Conservation (phyloP, 2,797 vertebrate species). For the Tolypeutes matacus region DNA sequence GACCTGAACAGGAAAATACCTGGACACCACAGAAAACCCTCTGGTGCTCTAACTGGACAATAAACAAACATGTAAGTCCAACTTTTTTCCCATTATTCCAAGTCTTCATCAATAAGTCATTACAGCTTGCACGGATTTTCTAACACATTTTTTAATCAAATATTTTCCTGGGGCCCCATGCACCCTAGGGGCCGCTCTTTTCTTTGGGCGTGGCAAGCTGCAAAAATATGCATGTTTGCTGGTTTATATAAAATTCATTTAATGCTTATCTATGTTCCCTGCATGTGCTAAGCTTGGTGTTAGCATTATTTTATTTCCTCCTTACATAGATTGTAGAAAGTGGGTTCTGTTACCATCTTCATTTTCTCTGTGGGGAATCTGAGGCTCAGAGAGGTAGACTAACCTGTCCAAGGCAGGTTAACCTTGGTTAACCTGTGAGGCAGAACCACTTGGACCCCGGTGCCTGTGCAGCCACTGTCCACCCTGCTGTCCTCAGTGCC, state of each 20-base stretch:
- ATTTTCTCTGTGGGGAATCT: background rate
- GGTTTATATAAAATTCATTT: background rate
- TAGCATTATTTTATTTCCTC: background rate
- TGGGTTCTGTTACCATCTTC: background rate
- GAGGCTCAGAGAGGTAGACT: background rate
- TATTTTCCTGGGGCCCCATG: background rate
- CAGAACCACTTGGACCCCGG: too few species aligned
- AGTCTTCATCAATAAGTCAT: slow-evolving; percentile 45
- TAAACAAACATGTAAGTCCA: background rate
- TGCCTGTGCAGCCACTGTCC: fast-evolving
- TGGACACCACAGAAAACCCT: background rate
- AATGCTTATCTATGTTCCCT: background rate
- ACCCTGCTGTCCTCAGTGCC: background rate
- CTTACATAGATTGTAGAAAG: background rate
- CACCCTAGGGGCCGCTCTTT: background rate
- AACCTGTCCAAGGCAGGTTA: background rate
- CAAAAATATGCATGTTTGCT: background rate
- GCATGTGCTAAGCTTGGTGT: background rate
- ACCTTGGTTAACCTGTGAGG: too few species aligned
- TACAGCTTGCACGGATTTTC: background rate
- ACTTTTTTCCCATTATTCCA: background rate
- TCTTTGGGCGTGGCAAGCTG: background rate
- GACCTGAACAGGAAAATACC: background rate
- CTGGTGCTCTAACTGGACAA: background rate
- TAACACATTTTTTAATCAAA: slow-evolving; percentile 14